A percentile compares a stretch with the other conserved stretches of the same genome.
Evolutionary conservation across 2,797 vertebrate genomes (phyloP).

Genomic region (Numenius phaeopus): DNA sequence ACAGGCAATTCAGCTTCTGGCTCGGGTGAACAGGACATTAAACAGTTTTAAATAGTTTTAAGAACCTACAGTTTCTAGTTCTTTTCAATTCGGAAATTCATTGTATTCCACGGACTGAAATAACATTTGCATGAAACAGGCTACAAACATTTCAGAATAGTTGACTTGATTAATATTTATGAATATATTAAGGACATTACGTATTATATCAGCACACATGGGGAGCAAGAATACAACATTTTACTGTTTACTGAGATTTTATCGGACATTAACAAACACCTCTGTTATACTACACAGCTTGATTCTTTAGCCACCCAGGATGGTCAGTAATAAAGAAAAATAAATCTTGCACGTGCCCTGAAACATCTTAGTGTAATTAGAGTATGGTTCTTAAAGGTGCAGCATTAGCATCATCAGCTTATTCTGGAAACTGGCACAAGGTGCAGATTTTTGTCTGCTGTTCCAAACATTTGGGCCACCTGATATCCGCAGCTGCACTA

Average conservation of each 20-base stretch:
- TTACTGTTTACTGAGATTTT: background rate
- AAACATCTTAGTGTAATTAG: background rate
- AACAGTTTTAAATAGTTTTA: conserved; percentile 10
- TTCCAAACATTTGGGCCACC: background rate
- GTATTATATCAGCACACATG: background rate
- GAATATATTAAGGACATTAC: background rate
- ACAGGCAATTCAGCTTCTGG: background rate
- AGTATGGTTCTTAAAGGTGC: background rate
- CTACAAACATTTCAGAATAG: background rate
- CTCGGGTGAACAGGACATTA: background rate
- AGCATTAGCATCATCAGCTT: background rate
- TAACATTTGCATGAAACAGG: background rate
- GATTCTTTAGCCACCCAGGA: background rate
- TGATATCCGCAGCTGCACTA: background rate
- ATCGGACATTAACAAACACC: background rate
- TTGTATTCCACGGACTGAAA: background rate
- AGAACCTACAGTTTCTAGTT: background rate
- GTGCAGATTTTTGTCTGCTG: background rate
- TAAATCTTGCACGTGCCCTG: background rate
- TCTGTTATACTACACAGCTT: background rate
- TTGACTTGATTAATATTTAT: conserved; percentile 21
- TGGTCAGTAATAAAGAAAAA: background rate
- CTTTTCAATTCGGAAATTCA: background rate
- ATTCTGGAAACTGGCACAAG: background rate
- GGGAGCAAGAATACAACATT: background rate